A percentile compares a stretch with the other conserved stretches of the same genome.
Conservation (phyloP, 2,888 invertebrate species). For the Aphodius sticticus region DNA sequence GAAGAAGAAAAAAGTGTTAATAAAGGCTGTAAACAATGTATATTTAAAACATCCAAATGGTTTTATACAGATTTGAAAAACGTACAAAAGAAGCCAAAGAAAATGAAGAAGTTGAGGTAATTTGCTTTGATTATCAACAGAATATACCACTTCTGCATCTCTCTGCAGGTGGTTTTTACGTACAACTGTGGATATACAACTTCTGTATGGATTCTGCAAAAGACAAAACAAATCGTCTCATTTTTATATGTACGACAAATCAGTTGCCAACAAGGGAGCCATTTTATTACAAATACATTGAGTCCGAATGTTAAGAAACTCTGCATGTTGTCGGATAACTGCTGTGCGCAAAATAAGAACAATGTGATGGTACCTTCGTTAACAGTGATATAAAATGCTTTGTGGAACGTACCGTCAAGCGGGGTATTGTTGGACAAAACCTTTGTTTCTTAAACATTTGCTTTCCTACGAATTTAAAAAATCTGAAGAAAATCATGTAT, state of each 20-base stretch:
- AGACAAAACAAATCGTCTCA: background rate
- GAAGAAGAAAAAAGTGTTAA: constrained; percentile 8
- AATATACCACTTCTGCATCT: background rate
- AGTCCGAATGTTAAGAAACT: constrained; percentile 7
- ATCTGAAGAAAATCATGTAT: background rate
- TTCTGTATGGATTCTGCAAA: too few species aligned
- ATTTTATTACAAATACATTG: constrained; percentile 12
- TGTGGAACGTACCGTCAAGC: background rate
- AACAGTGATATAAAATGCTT: background rate
- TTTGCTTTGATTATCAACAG: constrained; percentile 10
- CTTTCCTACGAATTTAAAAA: too few species aligned
- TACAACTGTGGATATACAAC: too few species aligned
- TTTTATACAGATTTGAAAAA: background rate
- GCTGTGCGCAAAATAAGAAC: constrained; percentile 12
- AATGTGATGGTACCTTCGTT: background rate
- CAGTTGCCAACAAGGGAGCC: background rate
- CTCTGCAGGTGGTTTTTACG: background rate
- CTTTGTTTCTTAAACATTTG: too few species aligned
- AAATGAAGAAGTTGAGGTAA: background rate
- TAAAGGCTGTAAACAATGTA: background rate
- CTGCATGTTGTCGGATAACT: constrained; percentile 15
- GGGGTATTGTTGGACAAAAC: too few species aligned
- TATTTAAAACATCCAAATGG: background rate
- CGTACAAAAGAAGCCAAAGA: background rate
- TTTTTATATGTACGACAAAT: too few species aligned